Conservation (phyloP, 1,140 invertebrate genomes). For the Aporrectodea caliginosa region DNA sequence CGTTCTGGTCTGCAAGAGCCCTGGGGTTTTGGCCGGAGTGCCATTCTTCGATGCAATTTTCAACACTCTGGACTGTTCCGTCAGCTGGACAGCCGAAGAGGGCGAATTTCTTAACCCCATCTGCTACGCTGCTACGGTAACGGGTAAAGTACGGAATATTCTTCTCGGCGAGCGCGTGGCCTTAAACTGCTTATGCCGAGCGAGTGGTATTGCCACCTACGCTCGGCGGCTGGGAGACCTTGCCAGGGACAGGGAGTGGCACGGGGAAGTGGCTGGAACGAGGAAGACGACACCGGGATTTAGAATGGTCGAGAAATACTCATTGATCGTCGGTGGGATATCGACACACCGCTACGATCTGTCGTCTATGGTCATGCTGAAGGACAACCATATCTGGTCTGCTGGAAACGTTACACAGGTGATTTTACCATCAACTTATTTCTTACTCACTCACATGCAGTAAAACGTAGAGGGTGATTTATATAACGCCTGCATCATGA, state of each 20-base stretch:
- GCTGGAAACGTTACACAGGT: slow-evolving; percentile 54
- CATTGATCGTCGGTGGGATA: slow-evolving; percentile 55
- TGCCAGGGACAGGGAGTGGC: slow-evolving; percentile 43
- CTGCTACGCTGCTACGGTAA: slow-evolving; percentile 16
- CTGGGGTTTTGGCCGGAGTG: slow-evolving; percentile 54
- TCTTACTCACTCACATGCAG: too few species aligned
- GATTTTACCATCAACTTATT: slow-evolving; percentile 30
- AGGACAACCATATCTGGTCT: slow-evolving; percentile 59
- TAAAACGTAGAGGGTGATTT: too few species aligned
- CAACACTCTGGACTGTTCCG: slow-evolving; percentile 51
- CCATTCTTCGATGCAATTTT: slow-evolving; percentile 58
- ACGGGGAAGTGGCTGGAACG: slow-evolving; percentile 55
- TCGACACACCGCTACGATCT: slow-evolving; percentile 57
- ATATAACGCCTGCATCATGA: too few species aligned
- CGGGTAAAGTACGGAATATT: slow-evolving; percentile 40
- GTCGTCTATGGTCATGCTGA: slow-evolving; percentile 59
- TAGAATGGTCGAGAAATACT: slow-evolving; percentile 59
- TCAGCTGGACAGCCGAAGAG: slow-evolving; percentile 44
- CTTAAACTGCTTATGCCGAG: slow-evolving; percentile 54
- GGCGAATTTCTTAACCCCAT: not conserved
- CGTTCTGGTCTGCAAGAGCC: slow-evolving; percentile 49
- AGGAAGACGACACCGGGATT: slow-evolving; percentile 60
- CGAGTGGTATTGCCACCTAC: slow-evolving; percentile 57
- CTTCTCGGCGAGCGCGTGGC: slow-evolving; percentile 56
- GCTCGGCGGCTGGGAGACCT: slow-evolving; percentile 41